phyloP scores from a whole-genome alignment of 2,888 invertebrate species.

The Pelosia muscerda region DNA sequence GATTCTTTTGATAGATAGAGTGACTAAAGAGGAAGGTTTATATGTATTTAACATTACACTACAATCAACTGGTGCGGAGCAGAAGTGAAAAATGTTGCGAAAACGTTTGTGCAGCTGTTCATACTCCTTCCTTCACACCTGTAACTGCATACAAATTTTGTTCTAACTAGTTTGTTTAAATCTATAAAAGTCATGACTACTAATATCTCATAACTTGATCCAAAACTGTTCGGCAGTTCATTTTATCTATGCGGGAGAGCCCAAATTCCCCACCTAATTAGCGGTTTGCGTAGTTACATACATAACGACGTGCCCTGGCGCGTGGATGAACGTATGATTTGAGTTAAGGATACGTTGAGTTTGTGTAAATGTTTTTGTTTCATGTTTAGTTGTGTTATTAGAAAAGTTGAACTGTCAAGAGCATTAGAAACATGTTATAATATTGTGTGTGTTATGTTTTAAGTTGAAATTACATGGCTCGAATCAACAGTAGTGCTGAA shows the following conservation, averaged over 20 bases:
- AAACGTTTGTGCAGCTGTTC: no score
- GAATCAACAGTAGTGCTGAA: no score
- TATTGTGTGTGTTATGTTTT: neutral
- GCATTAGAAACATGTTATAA: neutral
- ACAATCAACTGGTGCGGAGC: no score
- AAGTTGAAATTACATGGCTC: no score
- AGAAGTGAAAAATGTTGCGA: no score
- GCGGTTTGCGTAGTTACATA: constrained; percentile 46
- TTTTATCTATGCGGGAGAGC: constrained; percentile 41
- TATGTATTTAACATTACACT: no score
- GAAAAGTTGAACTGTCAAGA: neutral
- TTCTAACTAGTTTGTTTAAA: no score
- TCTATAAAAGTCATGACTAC: no score
- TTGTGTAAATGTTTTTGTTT: constrained; percentile 11
- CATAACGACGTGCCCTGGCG: constrained; percentile 25
- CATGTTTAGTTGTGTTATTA: neutral
- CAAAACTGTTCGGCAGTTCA: constrained; percentile 34
- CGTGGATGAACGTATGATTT: constrained; percentile 38
- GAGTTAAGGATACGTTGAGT: constrained; percentile 21
- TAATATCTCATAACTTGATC: constrained; percentile 7
- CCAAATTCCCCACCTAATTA: constrained; percentile 52
- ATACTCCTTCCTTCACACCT: no score
- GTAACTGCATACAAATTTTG: no score
- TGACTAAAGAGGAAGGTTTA: no score
- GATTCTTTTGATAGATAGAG: no score